Percentiles rank a stretch among this genome's conserved stretches.
Evolutionary conservation across 1,140 invertebrate species (phyloP).

Genomic region (Zophobas atratus): DNA sequence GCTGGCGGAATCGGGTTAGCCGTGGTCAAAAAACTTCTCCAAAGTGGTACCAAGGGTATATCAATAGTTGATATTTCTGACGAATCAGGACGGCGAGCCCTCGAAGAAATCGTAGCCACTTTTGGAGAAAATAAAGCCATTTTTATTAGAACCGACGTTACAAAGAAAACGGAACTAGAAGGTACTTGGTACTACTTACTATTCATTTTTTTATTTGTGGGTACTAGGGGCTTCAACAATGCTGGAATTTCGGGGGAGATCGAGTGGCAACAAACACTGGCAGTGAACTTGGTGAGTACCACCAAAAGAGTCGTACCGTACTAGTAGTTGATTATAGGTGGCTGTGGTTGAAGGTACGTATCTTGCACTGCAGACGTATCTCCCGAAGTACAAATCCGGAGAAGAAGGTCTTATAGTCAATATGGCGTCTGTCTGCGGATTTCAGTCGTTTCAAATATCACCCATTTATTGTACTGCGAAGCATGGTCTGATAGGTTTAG

Average conservation of each 20-base stretch:
- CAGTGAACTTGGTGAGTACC: slow-evolving; percentile 62
- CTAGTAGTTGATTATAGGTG: not conserved
- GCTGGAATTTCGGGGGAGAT: slow-evolving; percentile 61
- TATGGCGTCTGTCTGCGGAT: not conserved
- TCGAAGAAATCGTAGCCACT: not conserved
- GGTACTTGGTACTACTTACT: too few species aligned
- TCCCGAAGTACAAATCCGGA: too few species aligned
- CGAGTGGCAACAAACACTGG: slow-evolving; percentile 55
- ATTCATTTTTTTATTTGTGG: too few species aligned
- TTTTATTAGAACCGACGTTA: too few species aligned
- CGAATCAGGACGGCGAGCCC: slow-evolving; percentile 59
- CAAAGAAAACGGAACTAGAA: too few species aligned
- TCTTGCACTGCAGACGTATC: not conserved
- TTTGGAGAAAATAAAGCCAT: too few species aligned
- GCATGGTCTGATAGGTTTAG: not conserved
- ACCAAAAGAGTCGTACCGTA: not conserved
- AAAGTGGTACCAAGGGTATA: too few species aligned
- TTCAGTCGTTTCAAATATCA: not conserved
- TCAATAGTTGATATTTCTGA: slow-evolving; percentile 57
- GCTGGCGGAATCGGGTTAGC: too few species aligned
- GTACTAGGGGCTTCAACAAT: slow-evolving; percentile 58
- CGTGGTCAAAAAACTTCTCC: too few species aligned
- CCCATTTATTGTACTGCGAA: slow-evolving; percentile 17
- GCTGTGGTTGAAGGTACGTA: slow-evolving; percentile 8
- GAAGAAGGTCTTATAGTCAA: too few species aligned